Base-by-base conservation (phyloP, 2,888 invertebrate genomes). In the Ochropleura leucogaster region DNA sequence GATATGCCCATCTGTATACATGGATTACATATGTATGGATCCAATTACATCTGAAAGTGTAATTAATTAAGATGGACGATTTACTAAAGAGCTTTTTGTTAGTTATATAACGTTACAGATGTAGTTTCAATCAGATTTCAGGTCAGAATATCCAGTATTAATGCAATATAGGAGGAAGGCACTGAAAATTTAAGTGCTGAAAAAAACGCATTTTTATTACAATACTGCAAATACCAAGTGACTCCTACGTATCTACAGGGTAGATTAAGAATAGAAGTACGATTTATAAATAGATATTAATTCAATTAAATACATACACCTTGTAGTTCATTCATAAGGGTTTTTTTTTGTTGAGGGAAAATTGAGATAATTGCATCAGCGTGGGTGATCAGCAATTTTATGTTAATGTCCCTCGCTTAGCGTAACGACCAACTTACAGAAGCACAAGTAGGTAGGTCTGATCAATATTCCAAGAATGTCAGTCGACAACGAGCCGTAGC, bases 381-480 rank as follows among this genome's bases (percentile, higher is more conserved):
- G 68, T 46, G 51, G 68, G 46, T 57, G 70, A 42, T 77, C 67
- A 74, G 63, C 68, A 74, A 79, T 79, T 84, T 82, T 72, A 84
- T 75, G 75, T 64, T 55, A 80, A 78, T 76, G 55, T 55, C 53
- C n/a, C n/a, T 74, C 71, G 44, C 73, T 69, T 79, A 74, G 63
- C 55, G 68, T 80, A 83, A 83, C 72, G 68, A 71, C 42, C 62
- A 71, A 63, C 42, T 70, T 70, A 59, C 63, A 47, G 57, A 49
- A 63, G 60, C 68, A n/a, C 44, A 68, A 72, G 51, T 47, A 66
- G 44, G 59, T 71, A 63, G 65, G 40, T 49, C 72, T 78, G 70
- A 80, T 80, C 77, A 77, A 80, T 85, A 83, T 80, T 74, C 66
- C 30, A 65, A 68, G 66, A 74, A 73, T 84, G 75, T 67, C 67